Conservation (phyloP, 37 sponge, comb jelly and placozoan species). For the Hormiphora californensis region DNA sequence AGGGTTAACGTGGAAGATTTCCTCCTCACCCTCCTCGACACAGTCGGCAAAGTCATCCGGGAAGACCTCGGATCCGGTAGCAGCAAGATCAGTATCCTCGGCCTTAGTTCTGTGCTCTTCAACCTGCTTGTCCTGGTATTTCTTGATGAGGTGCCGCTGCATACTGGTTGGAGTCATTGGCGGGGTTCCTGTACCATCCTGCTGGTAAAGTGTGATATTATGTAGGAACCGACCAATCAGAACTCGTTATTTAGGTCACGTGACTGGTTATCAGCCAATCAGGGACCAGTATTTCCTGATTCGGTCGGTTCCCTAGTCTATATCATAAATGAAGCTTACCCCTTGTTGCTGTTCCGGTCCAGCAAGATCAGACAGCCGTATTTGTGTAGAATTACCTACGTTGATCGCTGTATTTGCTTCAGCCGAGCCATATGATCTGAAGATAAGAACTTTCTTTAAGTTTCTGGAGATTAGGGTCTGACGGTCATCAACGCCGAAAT, state of each 20-base stretch:
- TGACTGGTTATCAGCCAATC: not conserved
- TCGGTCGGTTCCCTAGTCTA: no score
- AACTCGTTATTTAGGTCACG: no score
- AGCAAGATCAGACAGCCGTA: constrained; percentile 3
- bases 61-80: constrained; percentile 25
- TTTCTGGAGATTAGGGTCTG: no score
- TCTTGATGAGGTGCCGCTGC: constrained; percentile 51
- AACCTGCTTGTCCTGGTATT: constrained; percentile 36
- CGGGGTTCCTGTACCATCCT: not conserved
- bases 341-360: not conserved
- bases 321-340: no score
- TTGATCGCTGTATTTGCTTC: no score
- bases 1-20: constrained; percentile 47
- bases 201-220: no score
- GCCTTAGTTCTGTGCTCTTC: not conserved
- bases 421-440: no score
- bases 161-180: constrained; percentile 14
- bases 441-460: no score
- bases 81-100: not conserved
- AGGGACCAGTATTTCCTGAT: no score
- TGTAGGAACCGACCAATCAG: no score
- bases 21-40: constrained; percentile 48
- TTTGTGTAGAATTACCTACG: constrained; percentile 35
- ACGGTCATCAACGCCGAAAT: no score
- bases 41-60: constrained; percentile 53